phyloP scores from a whole-genome alignment of 2,888 invertebrate genomes.

The Parnassius mnemosyne region DNA sequence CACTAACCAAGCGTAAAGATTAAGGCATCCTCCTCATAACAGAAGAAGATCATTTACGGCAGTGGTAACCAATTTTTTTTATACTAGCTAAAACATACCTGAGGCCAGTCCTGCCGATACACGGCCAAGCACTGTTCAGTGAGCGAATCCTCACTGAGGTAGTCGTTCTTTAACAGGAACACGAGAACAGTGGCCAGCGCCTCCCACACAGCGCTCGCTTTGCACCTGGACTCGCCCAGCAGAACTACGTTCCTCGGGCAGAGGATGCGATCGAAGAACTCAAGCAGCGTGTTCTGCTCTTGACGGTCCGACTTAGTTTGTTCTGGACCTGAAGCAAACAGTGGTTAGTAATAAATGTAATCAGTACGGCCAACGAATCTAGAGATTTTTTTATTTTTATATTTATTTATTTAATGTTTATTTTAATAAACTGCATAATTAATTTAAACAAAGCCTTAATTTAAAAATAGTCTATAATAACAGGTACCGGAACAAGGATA shows the following conservation, averaged over 20 bases:
- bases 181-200: slow-evolving; percentile 65
- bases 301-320: slow-evolving; percentile 15
- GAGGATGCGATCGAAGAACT: slow-evolving; percentile 62
- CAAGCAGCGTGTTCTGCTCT: slow-evolving; percentile 32
- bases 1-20: too few relatives aligned
- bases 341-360: too few relatives aligned
- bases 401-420: too few relatives aligned
- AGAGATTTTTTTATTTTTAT: too few relatives aligned
- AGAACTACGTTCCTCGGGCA: slow-evolving; percentile 66
- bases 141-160: slow-evolving; percentile 81
- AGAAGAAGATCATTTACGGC: too few relatives aligned
- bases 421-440: too few relatives aligned
- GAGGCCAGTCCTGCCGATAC: slow-evolving; percentile 84
- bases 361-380: too few relatives aligned
- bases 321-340: slow-evolving; percentile 3
- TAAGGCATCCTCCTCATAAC: too few relatives aligned
- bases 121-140: slow-evolving; percentile 85
- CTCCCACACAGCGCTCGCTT: slow-evolving; percentile 55
- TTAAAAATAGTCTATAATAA: too few relatives aligned
- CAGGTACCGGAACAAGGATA: too few relatives aligned
- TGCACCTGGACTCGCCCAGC: slow-evolving; percentile 42
- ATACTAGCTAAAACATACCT: slow-evolving; percentile 56
- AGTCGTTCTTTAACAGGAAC: slow-evolving; percentile 74
- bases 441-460: too few relatives aligned
- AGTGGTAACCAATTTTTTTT: too few relatives aligned